Evolutionary conservation across 2,797 vertebrate genomes (phyloP).

Genomic region (Labroides dimidiatus): DNA sequence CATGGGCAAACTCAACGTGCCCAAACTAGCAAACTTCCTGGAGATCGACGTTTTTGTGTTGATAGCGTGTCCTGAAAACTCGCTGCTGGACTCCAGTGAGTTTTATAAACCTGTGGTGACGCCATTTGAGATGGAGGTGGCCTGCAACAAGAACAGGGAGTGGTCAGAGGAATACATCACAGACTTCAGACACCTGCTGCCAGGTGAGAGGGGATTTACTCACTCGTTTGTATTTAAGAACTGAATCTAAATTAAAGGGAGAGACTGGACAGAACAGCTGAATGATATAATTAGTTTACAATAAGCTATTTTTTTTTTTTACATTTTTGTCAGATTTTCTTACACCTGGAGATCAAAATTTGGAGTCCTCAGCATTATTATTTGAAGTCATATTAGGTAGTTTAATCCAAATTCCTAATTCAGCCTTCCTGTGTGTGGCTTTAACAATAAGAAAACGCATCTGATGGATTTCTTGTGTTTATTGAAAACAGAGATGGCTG

Average conservation of each 20-base stretch:
- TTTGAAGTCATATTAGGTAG: too few species aligned
- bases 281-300: background rate
- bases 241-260: background rate
- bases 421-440: too few species aligned
- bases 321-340: too few species aligned
- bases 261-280: background rate
- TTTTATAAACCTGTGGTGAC: conserved; percentile 91
- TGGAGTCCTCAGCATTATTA: too few species aligned
- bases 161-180: conserved; percentile 92
- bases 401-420: too few species aligned
- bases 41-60: conserved; percentile 96
- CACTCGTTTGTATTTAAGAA: background rate
- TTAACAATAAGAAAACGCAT: too few species aligned
- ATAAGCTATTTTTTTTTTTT: too few species aligned
- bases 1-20: conserved; percentile 93
- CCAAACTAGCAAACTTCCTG: conserved; percentile 95
- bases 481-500: too few species aligned
- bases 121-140: conserved; percentile 95
- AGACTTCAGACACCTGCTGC: conserved; percentile 91
- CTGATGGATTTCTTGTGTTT: too few species aligned
- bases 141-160: conserved; percentile 92
- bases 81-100: conserved; percentile 87
- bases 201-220: conserved; percentile 84
- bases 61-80: conserved; percentile 93
- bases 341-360: too few species aligned